A percentile compares a stretch with the other conserved stretches of the same genome.
Conservation (phyloP, 2,797 vertebrate genomes). For the Pangasius sanitwongsei region DNA sequence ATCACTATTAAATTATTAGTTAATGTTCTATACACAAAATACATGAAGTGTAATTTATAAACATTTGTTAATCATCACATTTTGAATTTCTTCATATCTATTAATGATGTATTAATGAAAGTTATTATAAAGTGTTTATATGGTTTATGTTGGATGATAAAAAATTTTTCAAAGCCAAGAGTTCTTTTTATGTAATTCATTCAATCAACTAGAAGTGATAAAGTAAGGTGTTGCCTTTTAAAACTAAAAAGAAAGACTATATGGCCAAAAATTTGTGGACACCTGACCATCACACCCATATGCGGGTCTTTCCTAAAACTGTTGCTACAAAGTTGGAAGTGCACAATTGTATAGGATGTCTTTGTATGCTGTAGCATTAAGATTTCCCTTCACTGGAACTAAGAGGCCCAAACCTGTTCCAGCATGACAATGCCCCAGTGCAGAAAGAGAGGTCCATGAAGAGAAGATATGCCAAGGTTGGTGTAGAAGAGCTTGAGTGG, state of each 20-base stretch:
- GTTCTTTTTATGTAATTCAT: neutral
- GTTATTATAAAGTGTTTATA: neutral
- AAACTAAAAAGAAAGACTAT: neutral
- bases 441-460: neutral
- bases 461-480: neutral
- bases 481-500: neutral
- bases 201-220: neutral
- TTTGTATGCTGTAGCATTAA: neutral
- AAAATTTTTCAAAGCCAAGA: neutral
- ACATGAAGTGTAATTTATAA: neutral
- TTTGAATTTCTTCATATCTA: neutral
- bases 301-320: neutral
- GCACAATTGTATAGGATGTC: neutral
- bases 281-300: neutral
- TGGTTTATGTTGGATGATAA: neutral
- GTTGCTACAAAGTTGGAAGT: neutral
- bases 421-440: neutral
- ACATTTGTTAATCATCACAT: neutral
- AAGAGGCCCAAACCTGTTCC: neutral
- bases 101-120: neutral
- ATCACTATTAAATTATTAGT: no score
- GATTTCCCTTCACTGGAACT: neutral
- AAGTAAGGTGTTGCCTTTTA: neutral
- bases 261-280: neutral
- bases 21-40: neutral